These are phyloP conservation scores for Drymonia ruficornis DNA, from an alignment of 2,888 invertebrate genomes.

Conservation along the genomic window DNA sequence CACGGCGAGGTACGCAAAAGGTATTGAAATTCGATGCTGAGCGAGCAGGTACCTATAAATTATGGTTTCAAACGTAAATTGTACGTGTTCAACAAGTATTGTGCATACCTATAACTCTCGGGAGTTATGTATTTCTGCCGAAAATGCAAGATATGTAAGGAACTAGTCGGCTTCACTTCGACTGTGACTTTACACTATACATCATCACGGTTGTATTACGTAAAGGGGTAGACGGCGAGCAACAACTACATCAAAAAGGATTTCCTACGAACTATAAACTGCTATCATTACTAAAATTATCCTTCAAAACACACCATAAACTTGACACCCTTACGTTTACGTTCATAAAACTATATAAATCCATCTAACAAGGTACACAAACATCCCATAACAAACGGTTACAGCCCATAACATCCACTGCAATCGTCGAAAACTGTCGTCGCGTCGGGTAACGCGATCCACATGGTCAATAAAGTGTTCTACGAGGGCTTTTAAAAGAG, in stretches of 20 bases:
- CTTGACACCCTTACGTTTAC: neutral
- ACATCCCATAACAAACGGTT: constrained; percentile 5
- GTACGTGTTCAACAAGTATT: neutral
- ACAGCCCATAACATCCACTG: constrained; percentile 20
- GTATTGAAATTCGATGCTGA: constrained; percentile 5
- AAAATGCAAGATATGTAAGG: no score
- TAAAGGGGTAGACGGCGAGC: neutral
- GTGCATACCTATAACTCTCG: no score
- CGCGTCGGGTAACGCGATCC: constrained; percentile 52
- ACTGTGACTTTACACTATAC: no score
- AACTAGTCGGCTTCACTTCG: no score
- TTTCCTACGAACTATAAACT: neutral
- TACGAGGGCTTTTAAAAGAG: constrained; percentile 44
- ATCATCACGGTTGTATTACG: no score
- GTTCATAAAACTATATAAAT: constrained; percentile 6
- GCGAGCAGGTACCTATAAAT: neutral
- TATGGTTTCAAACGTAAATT: neutral
- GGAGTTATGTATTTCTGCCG: no score
- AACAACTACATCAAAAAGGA: neutral
- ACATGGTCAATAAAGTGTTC: constrained; percentile 65
- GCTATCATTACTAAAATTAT: neutral
- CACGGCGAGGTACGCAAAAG: neutral
- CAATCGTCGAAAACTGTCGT: constrained; percentile 37
- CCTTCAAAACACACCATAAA: constrained; percentile 1
- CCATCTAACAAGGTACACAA: constrained; percentile 3